Base-by-base conservation (phyloP, 2,888 invertebrate genomes). In the Harmothoe impar region DNA sequence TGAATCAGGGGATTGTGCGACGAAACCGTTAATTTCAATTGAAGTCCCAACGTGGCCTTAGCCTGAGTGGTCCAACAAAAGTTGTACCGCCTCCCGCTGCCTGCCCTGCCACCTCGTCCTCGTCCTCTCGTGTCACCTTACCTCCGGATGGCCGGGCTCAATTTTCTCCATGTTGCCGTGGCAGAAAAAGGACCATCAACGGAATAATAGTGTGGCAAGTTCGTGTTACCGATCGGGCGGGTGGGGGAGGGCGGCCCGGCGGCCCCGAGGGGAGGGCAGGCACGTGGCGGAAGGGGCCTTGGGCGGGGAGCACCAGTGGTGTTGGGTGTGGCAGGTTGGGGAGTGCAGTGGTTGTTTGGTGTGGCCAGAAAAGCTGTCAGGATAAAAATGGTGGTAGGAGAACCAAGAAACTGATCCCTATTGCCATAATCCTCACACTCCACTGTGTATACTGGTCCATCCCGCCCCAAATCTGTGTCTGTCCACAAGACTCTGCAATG, bases 11-110 rank as follows among this genome's bases (percentile, higher is more conserved):
- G 35, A 54, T 86, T 54, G 56, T 54, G 54, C 86, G 29, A 52
- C 25, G 54, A 56, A 52, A 54, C 52, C 56, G 86, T 52, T 86
- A 86, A 86, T 86, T 86, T 86, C 86, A 86, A 86, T 86, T 86
- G 86, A 86, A 56, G 86, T 81, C 81, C 43, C 20, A 81, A 43
- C 10, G 29, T 43, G 72, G 72, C 29, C 72, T 72, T 72, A 23
- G 72, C 15, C 35, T 23, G 81, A 81, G 81, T 81, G 43, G 15
- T 43, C 35, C 43, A 35, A 81, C 81, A 81, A 77, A 77, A 77
- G 31, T 77, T 31, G 25, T 77, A 5, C 77, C 77, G 25, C 77
- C 29, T 29, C 77, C 29, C 25, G 17, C 77, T 31, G 29, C 29
- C 29, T 31, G n/a, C 7, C 17, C 77, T 29, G 29, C 77, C 77